Base-by-base conservation (phyloP, 2,797 vertebrate species). In the Phrynocephalus forsythii region DNA sequence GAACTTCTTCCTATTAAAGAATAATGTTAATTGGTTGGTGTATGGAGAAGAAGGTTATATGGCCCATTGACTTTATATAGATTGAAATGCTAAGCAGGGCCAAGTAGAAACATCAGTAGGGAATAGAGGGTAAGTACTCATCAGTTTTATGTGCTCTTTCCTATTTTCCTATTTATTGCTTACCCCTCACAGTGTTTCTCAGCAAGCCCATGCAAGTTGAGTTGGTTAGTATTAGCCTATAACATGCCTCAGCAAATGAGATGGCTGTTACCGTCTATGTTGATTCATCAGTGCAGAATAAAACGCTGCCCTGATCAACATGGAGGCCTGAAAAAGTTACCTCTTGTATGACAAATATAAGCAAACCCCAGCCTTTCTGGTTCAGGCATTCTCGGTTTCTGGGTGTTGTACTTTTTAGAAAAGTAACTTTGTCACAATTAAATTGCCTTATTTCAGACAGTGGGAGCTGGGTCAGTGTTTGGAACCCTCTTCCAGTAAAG, bases 1-100 rank as follows among this genome's bases (percentile, higher is more conserved):
- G 90, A 94, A 95, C 95, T 93, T 95, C 90, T 95, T 95, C 86
- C 96, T 96, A 92, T 94, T 94, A 94, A 95, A 95, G 93, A 95
- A 92, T 93, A 94, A 94, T 94, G 95, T 92, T 95, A 95, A 95
- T 95, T 95, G 95, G 93, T 88, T 95, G 90, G 94, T 71, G 90
- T 92, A 80, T 95, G 91, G 94, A 94, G 93, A 93, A 92, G 94
- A 95, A 92, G 94, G 91, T 96, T 94, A 87, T 92, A 95, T 94
- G 94, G 95, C 92, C 95, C 96, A 95, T 95, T 96, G 96, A 93
- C 94, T 95, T 96, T 96, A 94, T 94, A 93, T 92, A 96, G 94
- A 96, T 95, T 95, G 96, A 96, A 96, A 95, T 95, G 95, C 96
- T 95, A 96, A 96, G 95, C 91, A 95, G 94, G 92, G 91, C 94